Evolutionary conservation across 2,797 vertebrate species (phyloP).

Genomic region (Prionace glauca): DNA sequence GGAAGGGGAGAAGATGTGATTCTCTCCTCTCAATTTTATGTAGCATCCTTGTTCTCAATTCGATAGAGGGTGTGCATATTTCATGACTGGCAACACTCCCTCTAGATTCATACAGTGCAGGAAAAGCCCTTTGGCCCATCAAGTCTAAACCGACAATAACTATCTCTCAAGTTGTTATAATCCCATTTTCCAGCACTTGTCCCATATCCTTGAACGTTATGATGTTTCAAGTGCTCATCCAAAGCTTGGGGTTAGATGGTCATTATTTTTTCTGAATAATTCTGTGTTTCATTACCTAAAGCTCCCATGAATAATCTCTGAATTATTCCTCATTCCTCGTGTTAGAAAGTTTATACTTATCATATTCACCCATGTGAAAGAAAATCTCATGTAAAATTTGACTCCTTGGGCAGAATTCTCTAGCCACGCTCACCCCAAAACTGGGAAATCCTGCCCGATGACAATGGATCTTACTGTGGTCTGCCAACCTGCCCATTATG

Average conservation of each 20-base stretch:
- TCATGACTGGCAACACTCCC: background rate
- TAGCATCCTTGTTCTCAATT: background rate
- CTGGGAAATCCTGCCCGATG: too few relatives aligned
- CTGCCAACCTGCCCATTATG: too few relatives aligned
- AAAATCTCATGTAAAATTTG: too few relatives aligned
- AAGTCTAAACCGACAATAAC: too few relatives aligned
- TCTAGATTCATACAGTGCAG: too few relatives aligned
- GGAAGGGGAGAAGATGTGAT: background rate
- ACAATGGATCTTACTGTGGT: too few relatives aligned
- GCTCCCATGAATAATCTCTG: background rate
- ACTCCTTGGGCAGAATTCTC: too few relatives aligned
- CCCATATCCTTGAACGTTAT: too few relatives aligned
- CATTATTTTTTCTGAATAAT: background rate
- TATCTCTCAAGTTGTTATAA: too few relatives aligned
- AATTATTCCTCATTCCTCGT: background rate
- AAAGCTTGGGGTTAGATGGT: background rate
- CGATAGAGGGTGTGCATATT: background rate
- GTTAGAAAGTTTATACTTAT: background rate
- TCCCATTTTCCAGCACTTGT: too few relatives aligned
- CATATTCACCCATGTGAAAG: background rate
- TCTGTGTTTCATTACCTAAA: background rate
- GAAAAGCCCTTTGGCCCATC: too few relatives aligned
- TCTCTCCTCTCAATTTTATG: background rate
- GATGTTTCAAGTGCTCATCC: background rate
- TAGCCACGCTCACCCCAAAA: too few relatives aligned